A percentile compares a stretch with the other conserved stretches of the same genome.
Conservation (phyloP, 2,797 vertebrate genomes). For the Chelidonichthys spinosus region DNA sequence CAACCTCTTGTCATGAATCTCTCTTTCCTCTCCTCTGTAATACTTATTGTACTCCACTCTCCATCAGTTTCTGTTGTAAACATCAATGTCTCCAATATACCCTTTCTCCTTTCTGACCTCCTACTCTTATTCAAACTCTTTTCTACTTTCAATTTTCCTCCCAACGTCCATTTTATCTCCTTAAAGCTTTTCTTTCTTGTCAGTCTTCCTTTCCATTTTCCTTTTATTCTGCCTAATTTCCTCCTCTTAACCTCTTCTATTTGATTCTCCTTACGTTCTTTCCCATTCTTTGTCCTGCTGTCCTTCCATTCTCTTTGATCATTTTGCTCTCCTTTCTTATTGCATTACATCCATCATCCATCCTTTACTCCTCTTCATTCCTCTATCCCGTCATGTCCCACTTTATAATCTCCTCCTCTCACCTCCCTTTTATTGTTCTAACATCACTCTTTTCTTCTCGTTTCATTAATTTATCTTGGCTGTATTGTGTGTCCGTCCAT, state of each 20-base stretch:
- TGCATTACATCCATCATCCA: neutral
- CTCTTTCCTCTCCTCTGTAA: neutral
- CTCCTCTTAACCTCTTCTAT: neutral
- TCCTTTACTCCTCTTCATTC: neutral
- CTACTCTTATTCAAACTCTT: neutral
- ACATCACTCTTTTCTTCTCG: neutral
- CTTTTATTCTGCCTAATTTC: neutral
- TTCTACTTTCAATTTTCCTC: neutral
- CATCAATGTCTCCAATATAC: neutral
- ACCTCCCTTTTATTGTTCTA: neutral
- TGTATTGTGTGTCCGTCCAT: neutral
- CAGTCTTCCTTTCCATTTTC: neutral
- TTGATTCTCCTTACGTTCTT: neutral
- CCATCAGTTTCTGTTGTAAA: neutral
- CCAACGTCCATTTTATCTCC: neutral
- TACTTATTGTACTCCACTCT: neutral
- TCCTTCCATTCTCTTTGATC: neutral
- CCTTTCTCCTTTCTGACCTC: neutral
- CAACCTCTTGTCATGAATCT: slow-evolving; percentile 1
- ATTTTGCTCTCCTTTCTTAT: neutral
- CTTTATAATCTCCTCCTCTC: slow-evolving; percentile 10
- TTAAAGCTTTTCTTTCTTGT: neutral
- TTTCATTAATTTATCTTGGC: neutral
- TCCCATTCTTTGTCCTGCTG: neutral
- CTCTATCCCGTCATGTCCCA: neutral